Evolutionary conservation across 2,113 vertebrate genomes (phyloP).

Genomic region (Crotalus horridus): DNA sequence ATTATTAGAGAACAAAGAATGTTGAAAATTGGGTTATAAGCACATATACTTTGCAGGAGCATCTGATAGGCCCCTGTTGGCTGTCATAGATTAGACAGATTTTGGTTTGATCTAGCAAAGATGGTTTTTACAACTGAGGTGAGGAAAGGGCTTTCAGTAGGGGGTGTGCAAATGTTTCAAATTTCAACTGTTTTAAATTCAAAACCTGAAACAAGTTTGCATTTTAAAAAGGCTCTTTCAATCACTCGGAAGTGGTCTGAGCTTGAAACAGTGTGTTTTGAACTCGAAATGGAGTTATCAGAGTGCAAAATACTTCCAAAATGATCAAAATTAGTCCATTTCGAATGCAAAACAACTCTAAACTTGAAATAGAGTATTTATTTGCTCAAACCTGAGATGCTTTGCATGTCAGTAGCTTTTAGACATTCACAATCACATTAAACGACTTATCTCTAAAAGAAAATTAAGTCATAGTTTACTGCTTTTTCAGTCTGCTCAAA

Average conservation of each 20-base stretch:
- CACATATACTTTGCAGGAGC: neutral
- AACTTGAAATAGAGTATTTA: neutral
- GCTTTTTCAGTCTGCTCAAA: neutral
- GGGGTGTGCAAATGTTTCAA: neutral
- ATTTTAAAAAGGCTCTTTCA: neutral
- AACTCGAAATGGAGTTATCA: neutral
- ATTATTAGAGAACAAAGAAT: neutral
- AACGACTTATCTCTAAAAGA: neutral
- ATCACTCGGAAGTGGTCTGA: neutral
- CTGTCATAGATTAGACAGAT: neutral
- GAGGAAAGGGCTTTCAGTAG: neutral
- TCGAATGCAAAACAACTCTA: neutral
- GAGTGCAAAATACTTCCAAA: neutral
- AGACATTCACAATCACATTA: neutral
- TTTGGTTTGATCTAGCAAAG: neutral
- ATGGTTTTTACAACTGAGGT: neutral
- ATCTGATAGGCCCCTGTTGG: neutral
- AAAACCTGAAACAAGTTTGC: neutral
- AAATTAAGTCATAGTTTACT: neutral
- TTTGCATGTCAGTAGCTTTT: neutral
- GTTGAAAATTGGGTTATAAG: neutral
- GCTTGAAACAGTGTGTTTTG: neutral
- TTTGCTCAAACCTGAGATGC: neutral
- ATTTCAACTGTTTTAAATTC: neutral
- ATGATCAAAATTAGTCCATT: neutral